These are phyloP conservation scores for Drosophila nasuta DNA, from an alignment of 1,140 invertebrate species.

Conservation along the genomic window DNA sequence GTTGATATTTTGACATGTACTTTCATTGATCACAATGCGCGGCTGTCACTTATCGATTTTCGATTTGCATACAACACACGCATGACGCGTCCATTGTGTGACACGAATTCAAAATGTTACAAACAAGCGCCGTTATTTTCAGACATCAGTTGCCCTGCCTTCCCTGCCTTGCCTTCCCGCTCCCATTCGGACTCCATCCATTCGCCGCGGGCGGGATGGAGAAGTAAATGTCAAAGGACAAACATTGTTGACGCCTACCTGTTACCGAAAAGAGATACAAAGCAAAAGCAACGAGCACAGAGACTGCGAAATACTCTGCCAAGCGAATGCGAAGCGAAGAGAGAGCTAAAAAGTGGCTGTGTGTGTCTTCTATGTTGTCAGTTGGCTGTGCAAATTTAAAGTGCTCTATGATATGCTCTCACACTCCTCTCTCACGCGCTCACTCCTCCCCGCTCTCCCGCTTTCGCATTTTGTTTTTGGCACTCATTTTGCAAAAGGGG, in stretches of 20 bases:
- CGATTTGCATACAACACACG: constrained; percentile 54
- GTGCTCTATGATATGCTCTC: neutral
- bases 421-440: neutral
- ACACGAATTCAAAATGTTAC: constrained; percentile 55
- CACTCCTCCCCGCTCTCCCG: too few species aligned
- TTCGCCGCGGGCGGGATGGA: neutral
- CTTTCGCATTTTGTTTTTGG: too few species aligned
- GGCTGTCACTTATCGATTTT: constrained; percentile 64
- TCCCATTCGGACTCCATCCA: too few species aligned
- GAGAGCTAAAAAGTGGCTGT: too few species aligned
- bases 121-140: constrained; percentile 26
- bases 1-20: constrained; percentile 11
- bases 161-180: too few species aligned
- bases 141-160: neutral
- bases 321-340: neutral
- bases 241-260: constrained; percentile 61
- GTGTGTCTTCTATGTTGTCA: too few species aligned
- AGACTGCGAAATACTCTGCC: constrained; percentile 13
- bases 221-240: constrained; percentile 73
- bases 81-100: constrained; percentile 42
- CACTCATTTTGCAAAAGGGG: neutral
- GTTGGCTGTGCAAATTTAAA: neutral
- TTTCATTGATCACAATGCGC: constrained; percentile 13
- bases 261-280: constrained; percentile 48
- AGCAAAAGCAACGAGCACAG: neutral